phyloP scores from a whole-genome alignment of 2,113 vertebrate genomes.

The Channa argus region DNA sequence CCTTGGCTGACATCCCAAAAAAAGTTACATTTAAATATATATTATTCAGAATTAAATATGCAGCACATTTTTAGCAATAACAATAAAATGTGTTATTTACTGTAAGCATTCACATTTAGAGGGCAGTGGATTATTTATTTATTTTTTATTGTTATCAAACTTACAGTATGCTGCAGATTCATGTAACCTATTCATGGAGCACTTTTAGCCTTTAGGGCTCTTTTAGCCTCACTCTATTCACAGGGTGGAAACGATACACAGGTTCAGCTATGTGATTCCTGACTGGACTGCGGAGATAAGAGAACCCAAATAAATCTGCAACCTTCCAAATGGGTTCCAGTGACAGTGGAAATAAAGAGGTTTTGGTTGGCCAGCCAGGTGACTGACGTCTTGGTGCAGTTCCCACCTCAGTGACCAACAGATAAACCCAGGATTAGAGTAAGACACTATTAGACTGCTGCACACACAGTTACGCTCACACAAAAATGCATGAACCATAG shows the following conservation, averaged over 20 bases:
- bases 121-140: constrained; percentile 24
- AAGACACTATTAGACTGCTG: constrained; percentile 62
- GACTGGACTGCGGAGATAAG: constrained; percentile 83
- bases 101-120: constrained; percentile 36
- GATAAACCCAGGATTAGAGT: constrained; percentile 78
- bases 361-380: constrained; percentile 80
- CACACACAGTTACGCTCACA: constrained; percentile 11
- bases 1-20: too few species aligned
- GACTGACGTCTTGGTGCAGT: constrained; percentile 80
- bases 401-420: constrained; percentile 71
- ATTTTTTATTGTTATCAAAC: constrained; percentile 44
- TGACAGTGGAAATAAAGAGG: constrained; percentile 85
- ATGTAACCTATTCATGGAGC: constrained; percentile 64
- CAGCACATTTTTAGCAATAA: constrained; percentile 28
- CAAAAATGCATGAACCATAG: constrained; percentile 10
- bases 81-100: constrained; percentile 50
- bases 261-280: constrained; percentile 85
- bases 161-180: constrained; percentile 54
- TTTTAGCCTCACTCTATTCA: constrained; percentile 62
- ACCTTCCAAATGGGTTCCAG: constrained; percentile 81
- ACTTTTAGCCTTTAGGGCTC: constrained; percentile 60
- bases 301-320: constrained; percentile 84
- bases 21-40: neutral
- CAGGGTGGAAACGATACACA: constrained; percentile 76
- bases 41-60: constrained; percentile 6